Conservation (phyloP, 2,797 vertebrate genomes). For the Thamnophis elegans region DNA sequence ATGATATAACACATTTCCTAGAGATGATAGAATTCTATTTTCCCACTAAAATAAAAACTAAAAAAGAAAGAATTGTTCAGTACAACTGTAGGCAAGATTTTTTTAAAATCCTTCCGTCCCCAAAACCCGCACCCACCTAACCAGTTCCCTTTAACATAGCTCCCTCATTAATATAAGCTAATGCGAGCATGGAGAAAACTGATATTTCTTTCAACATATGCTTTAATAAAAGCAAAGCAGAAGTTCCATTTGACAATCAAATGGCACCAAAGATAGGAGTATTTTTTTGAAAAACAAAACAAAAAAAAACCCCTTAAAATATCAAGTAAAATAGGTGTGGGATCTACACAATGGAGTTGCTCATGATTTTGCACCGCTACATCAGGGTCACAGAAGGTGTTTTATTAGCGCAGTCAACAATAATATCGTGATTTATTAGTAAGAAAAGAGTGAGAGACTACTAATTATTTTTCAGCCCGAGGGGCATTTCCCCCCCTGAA, state of each 20-base stretch:
- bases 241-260: conserved; percentile 54
- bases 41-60: background rate
- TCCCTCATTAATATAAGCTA: background rate
- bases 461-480: conserved; percentile 81
- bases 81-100: background rate
- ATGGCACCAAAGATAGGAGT: conserved; percentile 48
- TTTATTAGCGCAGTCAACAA: conserved; percentile 80
- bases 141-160: background rate
- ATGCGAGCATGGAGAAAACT: background rate
- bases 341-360: conserved; percentile 65
- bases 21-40: background rate
- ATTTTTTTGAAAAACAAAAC: too few species aligned
- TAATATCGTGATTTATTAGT: conserved; percentile 78
- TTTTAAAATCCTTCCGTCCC: background rate
- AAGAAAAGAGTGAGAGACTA: conserved; percentile 77
- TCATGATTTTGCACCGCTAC: conserved; percentile 71
- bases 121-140: background rate
- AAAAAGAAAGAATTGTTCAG: background rate
- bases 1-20: background rate
- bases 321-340: conserved; percentile 70
- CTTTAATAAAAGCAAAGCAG: conserved; percentile 24
- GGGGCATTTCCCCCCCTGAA: conserved; percentile 73
- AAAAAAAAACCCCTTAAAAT: conserved; percentile 60
- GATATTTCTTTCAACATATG: conserved; percentile 35
- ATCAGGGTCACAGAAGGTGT: conserved; percentile 76